Evolutionary conservation across 1,140 invertebrate genomes (phyloP).

Genomic region (Hyphantria cunea): DNA sequence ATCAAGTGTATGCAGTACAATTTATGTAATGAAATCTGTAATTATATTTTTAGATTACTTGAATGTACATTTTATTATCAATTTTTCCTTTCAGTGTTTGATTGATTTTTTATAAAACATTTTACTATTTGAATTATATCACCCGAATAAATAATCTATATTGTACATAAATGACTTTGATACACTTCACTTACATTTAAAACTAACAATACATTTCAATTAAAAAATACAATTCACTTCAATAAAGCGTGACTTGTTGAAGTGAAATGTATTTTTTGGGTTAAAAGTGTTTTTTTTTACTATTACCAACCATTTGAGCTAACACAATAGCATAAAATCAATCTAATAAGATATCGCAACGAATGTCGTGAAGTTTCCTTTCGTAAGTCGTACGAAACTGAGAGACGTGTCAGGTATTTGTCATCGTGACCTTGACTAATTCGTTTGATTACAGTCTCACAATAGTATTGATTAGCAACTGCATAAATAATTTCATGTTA

Average conservation of each 20-base stretch:
- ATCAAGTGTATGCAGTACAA: no score
- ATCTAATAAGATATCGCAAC: constrained; percentile 1
- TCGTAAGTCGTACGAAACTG: constrained; percentile 2
- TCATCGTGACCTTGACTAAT: constrained; percentile 1
- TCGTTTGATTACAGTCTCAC: background rate
- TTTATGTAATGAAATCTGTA: no score
- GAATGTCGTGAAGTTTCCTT: background rate
- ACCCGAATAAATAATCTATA: no score
- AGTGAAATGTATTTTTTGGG: background rate
- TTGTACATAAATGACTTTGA: no score
- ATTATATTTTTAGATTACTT: no score
- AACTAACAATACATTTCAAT: no score
- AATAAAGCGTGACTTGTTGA: background rate
- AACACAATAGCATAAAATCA: constrained; percentile 6
- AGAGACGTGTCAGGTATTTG: background rate
- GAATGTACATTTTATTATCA: no score
- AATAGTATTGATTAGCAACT: background rate
- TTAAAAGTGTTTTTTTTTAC: no score
- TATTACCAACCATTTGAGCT: background rate
- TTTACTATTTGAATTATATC: no score
- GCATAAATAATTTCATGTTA: background rate
- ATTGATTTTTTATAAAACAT: no score
- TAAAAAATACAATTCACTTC: background rate
- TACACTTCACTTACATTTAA: no score
- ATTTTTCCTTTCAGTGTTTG: no score